Percentiles rank a stretch among this genome's conserved stretches.
Conservation (phyloP, 2,113 vertebrate species). For the Tursiops truncatus region DNA sequence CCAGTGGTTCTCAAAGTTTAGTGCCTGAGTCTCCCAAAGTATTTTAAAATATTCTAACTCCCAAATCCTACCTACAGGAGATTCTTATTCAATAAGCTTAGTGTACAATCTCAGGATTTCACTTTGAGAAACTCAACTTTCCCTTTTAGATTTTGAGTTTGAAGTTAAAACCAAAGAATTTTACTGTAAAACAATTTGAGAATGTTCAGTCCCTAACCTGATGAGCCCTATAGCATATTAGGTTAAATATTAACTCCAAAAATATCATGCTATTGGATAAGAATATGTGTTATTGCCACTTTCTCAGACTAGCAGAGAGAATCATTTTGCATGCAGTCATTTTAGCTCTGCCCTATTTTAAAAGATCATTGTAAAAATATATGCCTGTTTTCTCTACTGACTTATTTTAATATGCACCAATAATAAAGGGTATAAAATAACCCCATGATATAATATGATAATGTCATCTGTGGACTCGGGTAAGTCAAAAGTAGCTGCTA, state of each 20-base stretch:
- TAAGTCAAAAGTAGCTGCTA: neutral
- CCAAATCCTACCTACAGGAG: neutral
- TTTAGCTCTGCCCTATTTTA: neutral
- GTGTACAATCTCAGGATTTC: neutral
- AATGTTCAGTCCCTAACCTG: neutral
- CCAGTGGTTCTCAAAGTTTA: neutral
- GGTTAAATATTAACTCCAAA: neutral
- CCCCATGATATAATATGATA: neutral
- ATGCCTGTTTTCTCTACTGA: neutral
- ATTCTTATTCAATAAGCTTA: neutral
- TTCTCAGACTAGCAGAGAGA: neutral
- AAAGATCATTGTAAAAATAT: neutral
- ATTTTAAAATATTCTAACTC: neutral
- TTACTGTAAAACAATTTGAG: neutral
- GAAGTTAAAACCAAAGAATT: neutral
- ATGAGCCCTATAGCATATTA: neutral
- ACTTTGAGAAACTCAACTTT: neutral
- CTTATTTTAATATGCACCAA: neutral
- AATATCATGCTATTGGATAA: neutral
- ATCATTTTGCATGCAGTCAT: neutral
- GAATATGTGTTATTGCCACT: neutral
- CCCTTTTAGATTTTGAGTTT: neutral
- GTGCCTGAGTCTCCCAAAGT: neutral
- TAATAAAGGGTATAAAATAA: neutral
- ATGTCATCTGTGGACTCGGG: neutral